Evolutionary conservation across 2,888 invertebrate species (phyloP), one percentile per base, ranked within the genome.

Genomic region (Meliscaeva auricollis): DNA sequence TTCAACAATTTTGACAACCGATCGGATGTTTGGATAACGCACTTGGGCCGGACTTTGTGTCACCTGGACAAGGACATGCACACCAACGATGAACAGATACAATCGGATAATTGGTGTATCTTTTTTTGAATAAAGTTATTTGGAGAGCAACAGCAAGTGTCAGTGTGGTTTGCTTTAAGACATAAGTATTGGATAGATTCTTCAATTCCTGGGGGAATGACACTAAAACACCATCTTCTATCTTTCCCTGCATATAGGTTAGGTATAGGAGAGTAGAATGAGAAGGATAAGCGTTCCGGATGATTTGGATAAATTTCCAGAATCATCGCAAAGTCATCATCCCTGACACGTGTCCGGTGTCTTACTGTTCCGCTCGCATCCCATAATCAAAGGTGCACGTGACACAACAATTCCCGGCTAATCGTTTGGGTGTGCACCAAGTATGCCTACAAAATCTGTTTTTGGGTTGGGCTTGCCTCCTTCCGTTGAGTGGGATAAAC

Each of bases 331-430:
- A 44, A 52, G 54, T 68, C 85, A 77, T 76, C 73, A 85, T 77
- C 81, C 76, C 56, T 58, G 85, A 69, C 85, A 85, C 85, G 85
- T 85, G 85, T 77, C 81, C 76, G 69, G 85, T 85, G 85, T 85
- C 85, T 81, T 85, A 73, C 73, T 72, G 85, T 80, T 81, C 62
- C 81, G 85, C 81, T 56, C 81, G 85, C 81, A 85, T 85, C 69
- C 56, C 68, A 32, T 66, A 77, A 77, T 85, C 81, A 69, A 62
- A 69, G 80, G 35, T 69, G 73, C 81, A 85, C 85, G 85, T 85
- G 85, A 81, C 85, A 38, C 52, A 46, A 66, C 58, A 22, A 69
- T 73, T 70, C 54, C 26, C 50, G 35, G 62, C 76, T 85, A 85
- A 85, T 85, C 85, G 77, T 44, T 73, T 85, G 85, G 85, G 85